phyloP scores from a whole-genome alignment of 2,113 vertebrate genomes.

The Leptobrachium leishanense region DNA sequence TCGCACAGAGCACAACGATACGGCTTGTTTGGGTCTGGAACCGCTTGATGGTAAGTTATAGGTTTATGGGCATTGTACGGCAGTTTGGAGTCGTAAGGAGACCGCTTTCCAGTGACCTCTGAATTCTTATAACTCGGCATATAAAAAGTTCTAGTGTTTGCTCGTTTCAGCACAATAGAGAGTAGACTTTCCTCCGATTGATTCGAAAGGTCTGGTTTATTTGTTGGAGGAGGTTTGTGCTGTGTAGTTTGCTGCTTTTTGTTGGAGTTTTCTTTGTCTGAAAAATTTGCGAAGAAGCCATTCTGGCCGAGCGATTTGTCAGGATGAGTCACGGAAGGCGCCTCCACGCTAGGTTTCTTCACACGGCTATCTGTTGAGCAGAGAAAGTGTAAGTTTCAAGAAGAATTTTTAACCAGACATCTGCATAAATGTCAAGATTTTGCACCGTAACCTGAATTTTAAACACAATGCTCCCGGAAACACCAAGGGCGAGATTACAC shows the following conservation, averaged over 20 bases:
- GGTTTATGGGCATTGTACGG: neutral
- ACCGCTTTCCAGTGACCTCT: neutral
- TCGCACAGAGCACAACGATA: slow-evolving; percentile 12
- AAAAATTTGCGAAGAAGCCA: neutral
- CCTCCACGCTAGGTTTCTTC: neutral
- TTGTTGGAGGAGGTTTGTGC: neutral
- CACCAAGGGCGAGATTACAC: too few species aligned
- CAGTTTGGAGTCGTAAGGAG: neutral
- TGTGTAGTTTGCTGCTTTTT: neutral
- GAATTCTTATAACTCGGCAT: slow-evolving; percentile 16
- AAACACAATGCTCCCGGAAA: too few species aligned
- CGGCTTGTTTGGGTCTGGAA: slow-evolving; percentile 5
- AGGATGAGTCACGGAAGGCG: too few species aligned
- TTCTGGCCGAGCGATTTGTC: neutral
- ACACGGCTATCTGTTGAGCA: neutral
- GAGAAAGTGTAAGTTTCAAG: neutral
- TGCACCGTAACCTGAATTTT: too few species aligned
- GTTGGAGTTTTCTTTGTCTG: neutral
- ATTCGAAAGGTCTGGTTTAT: neutral
- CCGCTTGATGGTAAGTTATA: neutral
- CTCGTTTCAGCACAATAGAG: slow-evolving; percentile 35
- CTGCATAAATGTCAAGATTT: too few species aligned
- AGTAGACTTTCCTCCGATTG: slow-evolving; percentile 30
- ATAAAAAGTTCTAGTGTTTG: neutral
- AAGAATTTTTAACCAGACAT: too few species aligned